Evolutionary conservation across 1,140 invertebrate genomes (phyloP), one percentile per base, ranked within the genome.

Genomic region (Apis dorsata): DNA sequence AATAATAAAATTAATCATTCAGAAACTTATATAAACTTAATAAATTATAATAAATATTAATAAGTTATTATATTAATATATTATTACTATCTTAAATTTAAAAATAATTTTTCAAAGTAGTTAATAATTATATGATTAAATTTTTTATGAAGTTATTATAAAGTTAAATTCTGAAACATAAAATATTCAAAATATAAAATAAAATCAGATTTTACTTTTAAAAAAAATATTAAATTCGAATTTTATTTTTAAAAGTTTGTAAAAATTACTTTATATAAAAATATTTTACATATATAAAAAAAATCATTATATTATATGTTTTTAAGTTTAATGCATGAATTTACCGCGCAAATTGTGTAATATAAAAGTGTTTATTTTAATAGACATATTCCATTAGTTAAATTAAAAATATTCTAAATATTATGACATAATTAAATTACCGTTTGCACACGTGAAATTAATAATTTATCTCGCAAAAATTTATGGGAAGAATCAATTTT

Each of bases 391-490:
- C 17, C 34, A 44, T 44, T 44, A n/a, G 59, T 53, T 73, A 60
- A 53, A 19, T 51, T 17, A 66, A 34, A 13, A 51, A 59, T 44
- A 44, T 60, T 21, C 0, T 44, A 70, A 79, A 76, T 63, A 15
- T 66, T 57, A 60, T 44, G 63, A 70, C 73, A 75, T 68, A 34
- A 17, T 44, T 13, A 51, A 12, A 69, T 86, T 86, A 89, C 85
- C 87, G 62, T 88, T 83, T 89, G 86, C 15, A 90, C 81, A 57
- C 89, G 89, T 12, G 62, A 70, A 51, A 88, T 85, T 60, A 88
- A 71, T 15, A 85, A 69, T 19, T 89, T 84, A 81, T 91, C 90
- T 0, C 88, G 81, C 0, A 86, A 75, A 53, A 74, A 53, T 62
- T 72, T 78, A 5, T 72, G 84, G 19, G 81, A 78, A 59, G 83